A percentile compares a stretch with the other conserved stretches of the same genome.
Evolutionary conservation across 1,140 invertebrate species (phyloP).

Genomic region (Lepidostoma basale): DNA sequence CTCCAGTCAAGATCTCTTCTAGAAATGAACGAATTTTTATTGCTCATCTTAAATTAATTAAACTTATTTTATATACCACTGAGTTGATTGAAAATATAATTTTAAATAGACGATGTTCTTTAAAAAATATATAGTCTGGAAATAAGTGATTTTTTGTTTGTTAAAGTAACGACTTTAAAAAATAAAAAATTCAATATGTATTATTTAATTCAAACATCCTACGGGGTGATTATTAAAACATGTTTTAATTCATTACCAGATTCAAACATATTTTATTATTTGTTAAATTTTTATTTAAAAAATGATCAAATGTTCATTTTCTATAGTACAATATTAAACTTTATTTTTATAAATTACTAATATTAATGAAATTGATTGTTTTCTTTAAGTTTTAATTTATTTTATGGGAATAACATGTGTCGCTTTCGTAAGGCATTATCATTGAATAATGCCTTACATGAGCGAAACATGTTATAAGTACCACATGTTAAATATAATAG

Average conservation of each 20-base stretch:
- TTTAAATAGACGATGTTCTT: background rate
- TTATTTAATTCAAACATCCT: background rate
- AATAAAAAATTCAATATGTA: background rate
- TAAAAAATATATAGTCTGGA: background rate
- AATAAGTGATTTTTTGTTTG: no score
- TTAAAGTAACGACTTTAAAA: background rate
- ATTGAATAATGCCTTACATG: no score
- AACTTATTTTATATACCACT: background rate
- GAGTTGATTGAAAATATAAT: background rate
- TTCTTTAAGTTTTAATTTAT: background rate
- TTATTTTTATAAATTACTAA: background rate
- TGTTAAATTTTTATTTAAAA: background rate
- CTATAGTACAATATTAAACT: background rate
- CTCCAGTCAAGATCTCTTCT: constrained; percentile 52
- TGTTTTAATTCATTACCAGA: background rate
- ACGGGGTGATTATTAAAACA: background rate
- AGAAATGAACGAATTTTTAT: background rate
- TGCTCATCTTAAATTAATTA: background rate
- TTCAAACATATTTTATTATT: background rate
- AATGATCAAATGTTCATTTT: background rate
- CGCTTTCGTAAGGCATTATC: no score
- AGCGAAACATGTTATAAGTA: no score
- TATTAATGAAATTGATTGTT: background rate
- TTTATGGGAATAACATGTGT: no score
- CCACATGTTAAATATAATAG: no score